Base-by-base conservation (phyloP, 2,888 invertebrate species). In the Agrotis ipsilon region DNA sequence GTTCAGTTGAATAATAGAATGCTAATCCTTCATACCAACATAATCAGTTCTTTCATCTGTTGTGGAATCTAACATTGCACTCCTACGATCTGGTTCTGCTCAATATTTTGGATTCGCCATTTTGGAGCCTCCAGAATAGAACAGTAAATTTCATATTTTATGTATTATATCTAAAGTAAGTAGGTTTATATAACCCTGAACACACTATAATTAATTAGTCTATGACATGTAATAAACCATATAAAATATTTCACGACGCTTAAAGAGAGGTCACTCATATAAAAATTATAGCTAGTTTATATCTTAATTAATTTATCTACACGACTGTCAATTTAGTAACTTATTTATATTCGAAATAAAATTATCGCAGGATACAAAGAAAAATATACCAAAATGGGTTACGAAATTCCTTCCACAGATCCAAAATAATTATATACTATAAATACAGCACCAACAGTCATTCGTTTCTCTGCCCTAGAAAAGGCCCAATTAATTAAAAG, bases 401-500 rank as follows among this genome's bases (percentile, higher is more conserved):
- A 70, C 66, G n/a, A 73, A 83, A 83, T 82, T 75, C 70, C 64
- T 73, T 55, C 63, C 48, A 68, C 58, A 51, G 75, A 70, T 59
- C 39, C 62, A 49, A 48, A 39, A 39, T 1, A 27, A 27, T 27
- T 5, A 27, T 24, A 27, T n/a, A 62, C 39, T 51, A 45, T 62
- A 58, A 64, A n/a, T 48, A 60, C 32, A 68, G 52, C 3, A 19
- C 46, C 21, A 24, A 64, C 57, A 55, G 59, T 57, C 13, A 48
- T 46, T 49, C 68, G 76, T 77, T 71, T 81, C 73, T 70, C 72
- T 80, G 88, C 85, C 89, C 80, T 75, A 89, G 90, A 91, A 92
- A 86, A 84, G 80, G 75, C 71, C 75, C 85, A 88, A 91, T 91
- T 91, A 90, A 91, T 90, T 88, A 86, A 86, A 67, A 66, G 83